Base-by-base conservation (phyloP, 1,140 invertebrate species). In the Rhizoglyphus robini region DNA sequence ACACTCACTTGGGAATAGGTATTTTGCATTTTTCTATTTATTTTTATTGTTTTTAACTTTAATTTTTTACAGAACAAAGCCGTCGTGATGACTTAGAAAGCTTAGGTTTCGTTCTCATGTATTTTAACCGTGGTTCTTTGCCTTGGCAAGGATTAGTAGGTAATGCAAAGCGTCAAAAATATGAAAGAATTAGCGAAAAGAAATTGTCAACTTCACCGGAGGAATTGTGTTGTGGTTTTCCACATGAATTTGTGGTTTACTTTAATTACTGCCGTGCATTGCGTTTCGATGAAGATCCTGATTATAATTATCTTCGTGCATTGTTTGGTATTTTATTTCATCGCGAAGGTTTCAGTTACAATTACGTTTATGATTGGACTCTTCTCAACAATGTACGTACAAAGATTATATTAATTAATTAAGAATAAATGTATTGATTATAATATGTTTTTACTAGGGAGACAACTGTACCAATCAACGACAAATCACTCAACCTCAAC, bases 11-110 rank as follows among this genome's bases (percentile, higher is more conserved):
- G n/a, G n/a, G n/a, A n/a, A n/a, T n/a, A n/a, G n/a, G n/a, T n/a
- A 69, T 57, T 8, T 30, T 36, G 20, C 5, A 29, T 60, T 58
- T 51, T 23, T 48, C 41, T 63, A 69, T 27, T 47, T 60, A 46
- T 29, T 18, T 25, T 31, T 54, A 58, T 65, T 5, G 34, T 54
- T 49, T 34, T 67, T 38, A 60, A 48, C n/a, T 36, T 25, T 23
- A 32, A 47, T 70, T 65, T 60, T 62, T 69, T n/a, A n/a, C n/a
- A n/a, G n/a, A n/a, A n/a, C n/a, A n/a, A n/a, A n/a, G n/a, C n/a
- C n/a, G n/a, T n/a, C 82, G 90, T 72, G 90, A 93, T 74, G 90
- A 93, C 80, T 77, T 93, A 70, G 82, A 83, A 70, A 82, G 82
- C 30, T 73, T 83, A 65, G 82, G 82, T 20, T 83, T 83, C 73